Base-by-base conservation (phyloP, 2,888 invertebrate genomes). In the Tinea trinotella region DNA sequence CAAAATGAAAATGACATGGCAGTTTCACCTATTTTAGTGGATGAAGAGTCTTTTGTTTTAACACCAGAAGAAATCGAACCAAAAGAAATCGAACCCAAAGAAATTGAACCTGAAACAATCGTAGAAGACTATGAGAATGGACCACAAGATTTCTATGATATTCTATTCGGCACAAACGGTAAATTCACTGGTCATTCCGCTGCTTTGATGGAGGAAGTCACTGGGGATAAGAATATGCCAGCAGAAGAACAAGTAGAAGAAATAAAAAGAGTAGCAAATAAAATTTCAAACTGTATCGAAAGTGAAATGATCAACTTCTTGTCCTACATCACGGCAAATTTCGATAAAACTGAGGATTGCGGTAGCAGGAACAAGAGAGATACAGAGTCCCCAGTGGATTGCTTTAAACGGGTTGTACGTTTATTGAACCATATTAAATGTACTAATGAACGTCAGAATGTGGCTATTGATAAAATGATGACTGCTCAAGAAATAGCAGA, bases 401-500 rank as follows among this genome's bases (percentile, higher is more conserved):
- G 79, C 60, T 70, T 78, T 1, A 65, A 76, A 22, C 55, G 82
- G 9, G 71, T 85, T 0, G 75, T 73, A 66, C 70, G 77, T 60
- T 57, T 85, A 17, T 61, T 85, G 1, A 77, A 76, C 55, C 84
- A 85, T 56, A 84, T 85, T 1, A 84, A 83, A 58, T 68, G 69
- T 0, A 81, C 74, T 57, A 85, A 84, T 52, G 84, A 85, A 60
- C 76, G 74, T 56, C 85, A 85, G 55, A 84, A 83, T 56, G 73
- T 82, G n/a, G 83, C 83, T 1, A 83, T 85, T 12, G 85, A 84
- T 10, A 84, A 85, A 61, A 80, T 85, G 81, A 83, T 85, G 83
- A 67, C 74, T 1, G 84, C 84, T 46, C 82, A 84, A 64, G 79
- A 85, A 63, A 84, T 84, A 1, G 84, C 85, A 24, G 79, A 82